Conservation (phyloP, 2,797 vertebrate genomes). For the Chelonia mydas region DNA sequence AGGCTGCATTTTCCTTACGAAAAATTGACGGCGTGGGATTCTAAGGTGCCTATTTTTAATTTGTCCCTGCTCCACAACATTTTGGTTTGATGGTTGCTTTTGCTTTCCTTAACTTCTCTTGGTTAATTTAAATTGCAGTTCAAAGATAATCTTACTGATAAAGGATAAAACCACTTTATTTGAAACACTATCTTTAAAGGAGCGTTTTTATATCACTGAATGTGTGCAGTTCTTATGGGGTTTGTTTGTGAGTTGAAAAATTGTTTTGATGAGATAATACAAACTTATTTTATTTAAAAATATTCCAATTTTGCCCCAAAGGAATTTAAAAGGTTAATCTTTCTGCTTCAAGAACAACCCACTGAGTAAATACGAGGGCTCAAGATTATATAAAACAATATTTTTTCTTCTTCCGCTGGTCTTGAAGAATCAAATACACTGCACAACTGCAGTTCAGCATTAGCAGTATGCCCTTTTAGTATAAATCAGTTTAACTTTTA, state of each 20-base stretch:
- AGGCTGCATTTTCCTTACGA: rapidly evolving
- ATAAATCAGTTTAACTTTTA: slow-evolving; percentile 85
- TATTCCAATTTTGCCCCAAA: not conserved
- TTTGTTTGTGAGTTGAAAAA: slow-evolving; percentile 58
- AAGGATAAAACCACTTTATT: slow-evolving; percentile 28
- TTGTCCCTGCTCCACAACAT: not conserved
- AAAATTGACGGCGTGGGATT: rapidly evolving
- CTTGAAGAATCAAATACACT: not conserved
- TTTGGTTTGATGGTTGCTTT: not conserved
- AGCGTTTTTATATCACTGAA: slow-evolving; percentile 45
- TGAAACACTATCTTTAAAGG: slow-evolving; percentile 55
- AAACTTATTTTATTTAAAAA: slow-evolving; percentile 69
- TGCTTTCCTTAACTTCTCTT: slow-evolving; percentile 1
- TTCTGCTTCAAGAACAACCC: slow-evolving; percentile 58
- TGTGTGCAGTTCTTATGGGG: slow-evolving; percentile 30
- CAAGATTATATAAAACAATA: slow-evolving; percentile 43
- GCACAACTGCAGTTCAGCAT: slow-evolving; percentile 40
- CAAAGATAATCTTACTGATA: slow-evolving; percentile 45
- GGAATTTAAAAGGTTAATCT: slow-evolving; percentile 49
- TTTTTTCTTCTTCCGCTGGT: slow-evolving; percentile 52
- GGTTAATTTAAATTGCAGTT: slow-evolving; percentile 38
- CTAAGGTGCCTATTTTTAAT: not conserved
- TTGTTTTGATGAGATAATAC: slow-evolving; percentile 71
- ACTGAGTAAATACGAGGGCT: slow-evolving; percentile 60
- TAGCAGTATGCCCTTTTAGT: slow-evolving; percentile 62